phyloP scores from a whole-genome alignment of 2,113 vertebrate species.

The Mystacornis crossleyi region DNA sequence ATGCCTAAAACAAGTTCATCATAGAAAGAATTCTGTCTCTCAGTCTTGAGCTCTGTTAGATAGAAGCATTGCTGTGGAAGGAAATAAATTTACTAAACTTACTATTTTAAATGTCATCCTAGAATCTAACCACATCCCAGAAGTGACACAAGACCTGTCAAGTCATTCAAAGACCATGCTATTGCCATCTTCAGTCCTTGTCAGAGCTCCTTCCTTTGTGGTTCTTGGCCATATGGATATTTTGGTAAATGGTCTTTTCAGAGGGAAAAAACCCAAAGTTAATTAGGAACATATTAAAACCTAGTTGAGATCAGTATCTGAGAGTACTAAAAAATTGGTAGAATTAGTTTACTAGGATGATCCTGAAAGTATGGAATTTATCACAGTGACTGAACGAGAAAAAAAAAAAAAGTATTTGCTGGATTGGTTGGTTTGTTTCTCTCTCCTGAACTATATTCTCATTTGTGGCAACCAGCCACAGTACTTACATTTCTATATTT shows the following conservation, averaged over 20 bases:
- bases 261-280: not conserved
- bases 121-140: not conserved
- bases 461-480: not conserved
- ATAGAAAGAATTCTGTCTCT: not conserved
- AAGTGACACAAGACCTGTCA: not conserved
- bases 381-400: not conserved
- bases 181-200: not conserved
- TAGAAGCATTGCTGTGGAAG: not conserved
- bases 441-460: not conserved
- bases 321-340: not conserved
- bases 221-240: accelerated
- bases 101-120: not conserved
- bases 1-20: not conserved
- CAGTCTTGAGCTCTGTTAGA: not conserved
- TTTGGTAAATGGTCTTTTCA: not conserved
- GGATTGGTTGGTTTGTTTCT: accelerated
- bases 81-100: not conserved
- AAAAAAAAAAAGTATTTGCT: not conserved
- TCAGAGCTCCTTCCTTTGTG: not conserved
- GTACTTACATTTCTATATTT: not conserved
- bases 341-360: not conserved
- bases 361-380: not conserved
- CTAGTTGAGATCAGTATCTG: not conserved
- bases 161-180: not conserved
- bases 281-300: not conserved